Percentiles rank a stretch among this genome's conserved stretches.
Conservation (phyloP, 2,113 vertebrate species). For the Lonchura striata region DNA sequence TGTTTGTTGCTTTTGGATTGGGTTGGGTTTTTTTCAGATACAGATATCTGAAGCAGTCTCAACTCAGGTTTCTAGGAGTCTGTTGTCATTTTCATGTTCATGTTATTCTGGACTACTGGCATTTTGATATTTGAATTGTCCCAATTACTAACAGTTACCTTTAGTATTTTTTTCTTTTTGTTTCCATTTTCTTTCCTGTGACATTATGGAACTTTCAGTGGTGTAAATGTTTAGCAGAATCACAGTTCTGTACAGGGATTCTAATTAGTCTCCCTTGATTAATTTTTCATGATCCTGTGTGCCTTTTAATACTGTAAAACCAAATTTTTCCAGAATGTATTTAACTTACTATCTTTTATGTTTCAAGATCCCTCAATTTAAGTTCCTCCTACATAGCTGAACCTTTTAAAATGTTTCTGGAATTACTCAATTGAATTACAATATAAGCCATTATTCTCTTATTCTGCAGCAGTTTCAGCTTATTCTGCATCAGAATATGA, state of each 20-base stretch:
- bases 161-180: neutral
- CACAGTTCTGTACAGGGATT: neutral
- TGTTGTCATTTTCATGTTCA: neutral
- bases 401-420: neutral
- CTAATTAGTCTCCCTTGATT: neutral
- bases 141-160: neutral
- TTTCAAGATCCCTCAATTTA: neutral
- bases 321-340: neutral
- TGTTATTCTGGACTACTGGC: neutral
- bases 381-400: neutral
- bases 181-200: neutral
- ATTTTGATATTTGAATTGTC: neutral
- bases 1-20: neutral
- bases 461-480: neutral
- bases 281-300: neutral
- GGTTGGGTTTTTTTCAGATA: neutral
- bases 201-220: neutral
- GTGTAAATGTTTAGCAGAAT: neutral
- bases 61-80: neutral
- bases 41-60: neutral
- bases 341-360: neutral
- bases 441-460: neutral
- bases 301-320: neutral
- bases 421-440: neutral
- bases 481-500: neutral